These are phyloP conservation scores for Falco peregrinus DNA, from an alignment of 2,797 vertebrate species.

Conservation along the genomic window DNA sequence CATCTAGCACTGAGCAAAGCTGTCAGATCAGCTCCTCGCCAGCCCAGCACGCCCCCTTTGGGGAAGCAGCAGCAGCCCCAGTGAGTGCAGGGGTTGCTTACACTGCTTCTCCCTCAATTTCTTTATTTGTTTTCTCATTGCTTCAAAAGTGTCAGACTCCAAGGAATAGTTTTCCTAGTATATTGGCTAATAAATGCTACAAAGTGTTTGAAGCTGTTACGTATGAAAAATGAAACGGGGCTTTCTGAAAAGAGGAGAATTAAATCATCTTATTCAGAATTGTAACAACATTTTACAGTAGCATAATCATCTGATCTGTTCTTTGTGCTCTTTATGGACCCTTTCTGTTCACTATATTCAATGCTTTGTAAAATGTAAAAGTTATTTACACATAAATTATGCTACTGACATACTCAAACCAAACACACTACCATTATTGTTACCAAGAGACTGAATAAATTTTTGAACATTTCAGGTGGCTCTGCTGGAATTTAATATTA, in stretches of 20 bases:
- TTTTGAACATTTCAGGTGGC: neutral
- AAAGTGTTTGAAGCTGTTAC: neutral
- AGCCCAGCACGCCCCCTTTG: accelerated
- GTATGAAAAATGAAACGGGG: neutral
- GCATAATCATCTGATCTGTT: neutral
- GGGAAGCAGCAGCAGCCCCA: neutral
- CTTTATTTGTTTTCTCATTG: neutral
- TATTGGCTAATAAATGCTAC: neutral
- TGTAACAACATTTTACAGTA: neutral
- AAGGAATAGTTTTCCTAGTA: neutral
- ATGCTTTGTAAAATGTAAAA: neutral
- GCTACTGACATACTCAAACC: neutral
- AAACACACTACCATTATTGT: neutral
- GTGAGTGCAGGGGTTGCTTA: neutral
- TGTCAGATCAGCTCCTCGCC: neutral
- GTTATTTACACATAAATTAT: neutral
- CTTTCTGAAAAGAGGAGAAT: neutral
- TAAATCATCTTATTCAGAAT: neutral
- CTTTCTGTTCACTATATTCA: neutral
- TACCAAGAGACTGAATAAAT: neutral
- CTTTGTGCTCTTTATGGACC: neutral
- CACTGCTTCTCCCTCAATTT: neutral
- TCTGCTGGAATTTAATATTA: neutral
- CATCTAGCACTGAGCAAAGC: neutral
- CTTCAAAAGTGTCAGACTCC: neutral